A percentile compares a stretch with the other conserved stretches of the same genome.
These are phyloP conservation scores for Microcaecilia unicolor DNA, from an alignment of 2,797 vertebrate species.

Conservation along the genomic window DNA sequence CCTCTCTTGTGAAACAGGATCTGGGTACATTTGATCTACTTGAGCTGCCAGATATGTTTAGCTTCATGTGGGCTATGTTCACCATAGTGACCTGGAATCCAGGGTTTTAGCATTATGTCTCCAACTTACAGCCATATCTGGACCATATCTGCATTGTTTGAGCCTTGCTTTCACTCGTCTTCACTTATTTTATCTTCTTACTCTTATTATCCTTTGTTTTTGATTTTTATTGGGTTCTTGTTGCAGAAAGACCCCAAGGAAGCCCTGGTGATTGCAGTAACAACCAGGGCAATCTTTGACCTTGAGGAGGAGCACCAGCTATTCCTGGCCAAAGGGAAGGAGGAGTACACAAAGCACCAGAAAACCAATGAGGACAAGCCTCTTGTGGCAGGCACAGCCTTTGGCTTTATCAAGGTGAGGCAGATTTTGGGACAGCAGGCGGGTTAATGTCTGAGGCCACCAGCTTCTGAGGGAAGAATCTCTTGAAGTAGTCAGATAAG, in stretches of 20 bases:
- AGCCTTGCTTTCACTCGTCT: no score
- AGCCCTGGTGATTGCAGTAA: slow-evolving; percentile 59
- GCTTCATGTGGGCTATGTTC: no score
- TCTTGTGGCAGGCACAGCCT: slow-evolving; percentile 43
- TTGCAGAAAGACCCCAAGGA: slow-evolving; percentile 48
- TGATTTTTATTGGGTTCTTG: neutral
- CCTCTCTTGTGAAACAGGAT: no score
- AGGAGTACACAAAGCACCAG: slow-evolving; percentile 30
- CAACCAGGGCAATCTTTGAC: slow-evolving; percentile 54
- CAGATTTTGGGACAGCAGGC: no score
- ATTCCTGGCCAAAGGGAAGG: slow-evolving; percentile 32
- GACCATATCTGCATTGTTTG: no score
- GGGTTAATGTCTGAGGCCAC: neutral
- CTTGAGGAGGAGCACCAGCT: slow-evolving; percentile 34
- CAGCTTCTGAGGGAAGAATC: no score
- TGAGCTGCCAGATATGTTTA: no score
- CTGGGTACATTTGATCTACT: no score
- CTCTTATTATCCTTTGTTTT: neutral
- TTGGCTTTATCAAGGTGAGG: slow-evolving; percentile 56
- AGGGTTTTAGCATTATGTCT: no score
- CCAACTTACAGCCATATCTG: no score
- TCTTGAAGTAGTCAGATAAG: no score
- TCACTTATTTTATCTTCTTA: neutral
- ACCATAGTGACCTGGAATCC: no score
- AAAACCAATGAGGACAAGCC: slow-evolving; percentile 27